These are phyloP conservation scores for Physeter macrocephalus DNA, from an alignment of 2,113 vertebrate species.

Conservation along the genomic window DNA sequence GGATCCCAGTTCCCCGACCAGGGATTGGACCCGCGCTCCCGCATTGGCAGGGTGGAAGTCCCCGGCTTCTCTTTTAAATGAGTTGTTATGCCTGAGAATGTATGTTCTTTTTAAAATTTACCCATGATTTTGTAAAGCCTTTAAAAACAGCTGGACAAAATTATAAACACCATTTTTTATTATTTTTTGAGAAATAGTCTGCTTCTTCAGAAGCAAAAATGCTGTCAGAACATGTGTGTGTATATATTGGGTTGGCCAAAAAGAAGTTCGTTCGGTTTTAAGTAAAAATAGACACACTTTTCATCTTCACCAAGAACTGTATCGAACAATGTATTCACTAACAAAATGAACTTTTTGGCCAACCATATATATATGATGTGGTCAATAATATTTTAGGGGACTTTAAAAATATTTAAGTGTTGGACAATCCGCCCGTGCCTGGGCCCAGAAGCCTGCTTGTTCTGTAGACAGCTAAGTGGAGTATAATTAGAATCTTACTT, in stretches of 20 bases:
- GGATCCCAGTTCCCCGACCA: no score
- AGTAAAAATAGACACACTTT: no score
- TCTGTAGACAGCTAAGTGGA: not conserved
- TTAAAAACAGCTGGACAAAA: not conserved
- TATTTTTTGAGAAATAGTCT: slow-evolving; percentile 20
- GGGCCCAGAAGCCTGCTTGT: not conserved
- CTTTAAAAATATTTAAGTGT: not conserved
- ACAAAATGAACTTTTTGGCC: no score
- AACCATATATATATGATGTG: not conserved
- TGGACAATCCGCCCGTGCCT: not conserved
- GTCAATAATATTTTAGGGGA: not conserved
- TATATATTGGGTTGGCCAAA: not conserved
- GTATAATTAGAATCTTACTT: not conserved
- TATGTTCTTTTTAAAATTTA: not conserved
- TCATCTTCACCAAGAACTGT: no score
- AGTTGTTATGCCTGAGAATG: not conserved
- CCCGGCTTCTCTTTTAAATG: not conserved
- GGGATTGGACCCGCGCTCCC: no score
- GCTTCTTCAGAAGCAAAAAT: not conserved
- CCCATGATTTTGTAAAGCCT: not conserved
- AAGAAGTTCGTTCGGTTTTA: no score
- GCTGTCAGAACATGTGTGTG: not conserved
- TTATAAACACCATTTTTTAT: not conserved
- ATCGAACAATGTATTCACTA: no score
- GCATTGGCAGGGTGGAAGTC: no score